A percentile compares a stretch with the other conserved stretches of the same genome.
Conservation (phyloP, 64 coral and sea anemone species). For the Actinia equina region DNA sequence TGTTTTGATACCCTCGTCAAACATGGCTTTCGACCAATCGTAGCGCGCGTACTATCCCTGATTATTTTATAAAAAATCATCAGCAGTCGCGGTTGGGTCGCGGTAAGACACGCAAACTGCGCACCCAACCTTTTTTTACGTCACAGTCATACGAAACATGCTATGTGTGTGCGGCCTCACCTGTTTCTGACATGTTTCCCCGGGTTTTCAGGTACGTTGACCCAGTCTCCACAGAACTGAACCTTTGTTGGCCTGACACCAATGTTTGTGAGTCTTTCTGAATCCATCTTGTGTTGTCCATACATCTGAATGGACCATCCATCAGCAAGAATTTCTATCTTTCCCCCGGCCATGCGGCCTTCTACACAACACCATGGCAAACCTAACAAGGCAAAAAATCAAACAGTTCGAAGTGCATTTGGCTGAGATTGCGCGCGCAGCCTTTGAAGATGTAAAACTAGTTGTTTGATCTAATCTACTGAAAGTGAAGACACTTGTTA, state of each 20-base stretch:
- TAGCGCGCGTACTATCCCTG: too few relatives aligned
- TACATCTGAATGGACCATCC: constrained; percentile 88
- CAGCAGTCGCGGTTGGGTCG: too few relatives aligned
- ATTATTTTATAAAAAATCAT: too few relatives aligned
- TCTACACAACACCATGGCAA: constrained; percentile 91
- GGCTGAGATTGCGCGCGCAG: too few relatives aligned
- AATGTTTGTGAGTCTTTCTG: constrained; percentile 22
- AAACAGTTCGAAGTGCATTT: neutral
- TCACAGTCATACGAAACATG: too few relatives aligned
- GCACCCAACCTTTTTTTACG: too few relatives aligned
- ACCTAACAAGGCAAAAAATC: constrained; percentile 17
- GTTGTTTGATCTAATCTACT: too few relatives aligned
- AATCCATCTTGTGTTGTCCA: constrained; percentile 90
- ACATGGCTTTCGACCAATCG: too few relatives aligned
- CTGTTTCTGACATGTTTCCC: constrained; percentile 79
- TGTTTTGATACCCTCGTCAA: too few relatives aligned
- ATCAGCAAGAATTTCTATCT: constrained; percentile 86
- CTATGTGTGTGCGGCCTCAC: neutral
- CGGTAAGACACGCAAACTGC: too few relatives aligned
- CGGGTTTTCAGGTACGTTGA: constrained; percentile 79
- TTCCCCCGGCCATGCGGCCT: constrained; percentile 67
- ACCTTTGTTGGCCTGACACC: constrained; percentile 71
- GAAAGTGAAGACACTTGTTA: too few relatives aligned
- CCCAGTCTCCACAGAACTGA: constrained; percentile 71
- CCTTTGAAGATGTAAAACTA: too few relatives aligned